Conservation (phyloP, 2,113 vertebrate species). For the Bubo bubo region DNA sequence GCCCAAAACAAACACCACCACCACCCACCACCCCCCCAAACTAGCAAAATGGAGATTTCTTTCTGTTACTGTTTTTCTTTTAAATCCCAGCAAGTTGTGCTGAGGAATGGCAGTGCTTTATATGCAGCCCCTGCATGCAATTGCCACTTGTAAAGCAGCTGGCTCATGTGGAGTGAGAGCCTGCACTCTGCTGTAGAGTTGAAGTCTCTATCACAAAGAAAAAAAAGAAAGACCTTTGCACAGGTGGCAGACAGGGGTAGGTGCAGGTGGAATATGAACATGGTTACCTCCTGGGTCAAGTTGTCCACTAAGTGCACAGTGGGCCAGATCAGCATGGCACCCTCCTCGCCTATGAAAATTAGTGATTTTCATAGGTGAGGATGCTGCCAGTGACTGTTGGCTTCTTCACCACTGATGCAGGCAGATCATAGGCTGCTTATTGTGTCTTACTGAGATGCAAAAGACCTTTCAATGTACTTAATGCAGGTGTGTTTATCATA, state of each 20-base stretch:
- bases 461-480: neutral
- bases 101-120: neutral
- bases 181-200: conserved; percentile 24
- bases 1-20: rapidly evolving
- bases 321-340: neutral
- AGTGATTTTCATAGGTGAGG: neutral
- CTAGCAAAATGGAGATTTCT: neutral
- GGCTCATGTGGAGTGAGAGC: neutral
- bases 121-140: neutral
- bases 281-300: neutral
- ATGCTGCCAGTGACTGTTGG: neutral
- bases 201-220: neutral
- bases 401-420: neutral
- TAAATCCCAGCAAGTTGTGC: neutral
- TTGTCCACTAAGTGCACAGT: neutral
- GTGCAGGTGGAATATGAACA: neutral
- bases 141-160: neutral
- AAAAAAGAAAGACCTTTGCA: neutral
- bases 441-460: neutral
- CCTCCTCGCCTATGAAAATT: neutral
- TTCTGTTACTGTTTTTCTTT: neutral
- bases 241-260: neutral
- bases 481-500: neutral
- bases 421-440: neutral
- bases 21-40: too few species aligned